phyloP scores from a whole-genome alignment of 2,113 vertebrate genomes.

The Xyrauchen texanus region DNA sequence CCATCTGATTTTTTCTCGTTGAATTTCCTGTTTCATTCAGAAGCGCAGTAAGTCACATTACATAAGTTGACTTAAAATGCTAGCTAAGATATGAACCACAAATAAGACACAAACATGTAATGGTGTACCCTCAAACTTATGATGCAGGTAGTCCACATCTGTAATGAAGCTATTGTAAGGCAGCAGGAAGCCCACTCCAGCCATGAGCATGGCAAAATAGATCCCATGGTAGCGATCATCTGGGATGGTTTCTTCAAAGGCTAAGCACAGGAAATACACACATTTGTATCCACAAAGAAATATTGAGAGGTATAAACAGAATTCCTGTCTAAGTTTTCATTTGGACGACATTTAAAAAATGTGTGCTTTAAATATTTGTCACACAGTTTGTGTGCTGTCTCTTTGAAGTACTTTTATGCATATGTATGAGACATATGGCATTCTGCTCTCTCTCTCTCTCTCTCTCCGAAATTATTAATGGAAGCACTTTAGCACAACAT shows the following conservation, averaged over 20 bases:
- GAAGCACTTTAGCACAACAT: background rate
- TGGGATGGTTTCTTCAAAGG: conserved; percentile 82
- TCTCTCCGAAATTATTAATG: background rate
- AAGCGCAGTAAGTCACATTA: too few relatives aligned
- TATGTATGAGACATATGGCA: conserved; percentile 37
- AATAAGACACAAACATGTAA: background rate
- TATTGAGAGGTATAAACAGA: background rate
- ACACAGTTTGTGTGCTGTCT: background rate
- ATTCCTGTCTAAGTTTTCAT: background rate
- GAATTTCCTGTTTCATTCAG: too few relatives aligned
- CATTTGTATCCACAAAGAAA: too few relatives aligned
- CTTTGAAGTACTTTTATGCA: conserved; percentile 17
- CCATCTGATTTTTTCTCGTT: too few relatives aligned
- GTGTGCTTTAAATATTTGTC: background rate
- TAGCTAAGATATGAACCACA: background rate
- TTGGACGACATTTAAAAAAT: conserved; percentile 3
- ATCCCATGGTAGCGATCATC: conserved; percentile 94
- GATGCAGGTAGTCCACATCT: conserved; percentile 94
- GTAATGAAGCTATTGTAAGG: conserved; percentile 99
- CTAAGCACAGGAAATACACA: conserved; percentile 53
- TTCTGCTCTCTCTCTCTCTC: conserved; percentile 1
- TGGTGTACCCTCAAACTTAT: conserved; percentile 88
- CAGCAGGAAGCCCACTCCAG: conserved; percentile 94
- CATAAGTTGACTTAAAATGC: too few relatives aligned
- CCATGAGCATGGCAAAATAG: conserved; percentile 97